phyloP scores from a whole-genome alignment of 1,140 invertebrate genomes.

The Stratiolaelaps scimitus region DNA sequence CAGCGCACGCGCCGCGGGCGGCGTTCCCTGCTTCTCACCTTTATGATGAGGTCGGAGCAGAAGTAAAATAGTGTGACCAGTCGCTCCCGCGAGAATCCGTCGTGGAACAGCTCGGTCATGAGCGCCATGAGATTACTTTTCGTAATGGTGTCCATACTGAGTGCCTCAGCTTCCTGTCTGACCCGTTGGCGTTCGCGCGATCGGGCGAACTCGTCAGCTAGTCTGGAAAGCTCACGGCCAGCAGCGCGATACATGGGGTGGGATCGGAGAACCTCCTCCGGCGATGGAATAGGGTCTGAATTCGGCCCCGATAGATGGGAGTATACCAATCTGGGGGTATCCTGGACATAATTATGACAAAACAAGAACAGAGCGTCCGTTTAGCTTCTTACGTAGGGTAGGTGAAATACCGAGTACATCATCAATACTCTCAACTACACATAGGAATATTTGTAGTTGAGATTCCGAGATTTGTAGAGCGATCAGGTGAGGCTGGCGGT shows the following conservation, averaged over 20 bases:
- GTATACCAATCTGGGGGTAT: not conserved
- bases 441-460: not conserved
- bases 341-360: not conserved
- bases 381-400: not conserved
- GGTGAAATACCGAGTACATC: not conserved
- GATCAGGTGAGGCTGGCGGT: not conserved
- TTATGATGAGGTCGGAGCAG: constrained; percentile 13
- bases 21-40: not conserved
- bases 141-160: not conserved
- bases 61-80: constrained; percentile 7
- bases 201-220: constrained; percentile 12
- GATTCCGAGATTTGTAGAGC: not conserved
- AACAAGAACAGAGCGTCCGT: not conserved
- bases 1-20: too few species aligned
- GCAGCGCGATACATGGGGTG: not conserved
- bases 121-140: not conserved
- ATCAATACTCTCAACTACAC: too few species aligned
- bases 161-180: not conserved
- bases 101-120: constrained; percentile 11
- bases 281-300: not conserved
- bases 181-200: constrained; percentile 10
- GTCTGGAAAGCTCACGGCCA: not conserved
- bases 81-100: constrained; percentile 6
- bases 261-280: not conserved
- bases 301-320: not conserved